phyloP scores from a whole-genome alignment of 1,140 invertebrate genomes.

The Drosophila sucinea region DNA sequence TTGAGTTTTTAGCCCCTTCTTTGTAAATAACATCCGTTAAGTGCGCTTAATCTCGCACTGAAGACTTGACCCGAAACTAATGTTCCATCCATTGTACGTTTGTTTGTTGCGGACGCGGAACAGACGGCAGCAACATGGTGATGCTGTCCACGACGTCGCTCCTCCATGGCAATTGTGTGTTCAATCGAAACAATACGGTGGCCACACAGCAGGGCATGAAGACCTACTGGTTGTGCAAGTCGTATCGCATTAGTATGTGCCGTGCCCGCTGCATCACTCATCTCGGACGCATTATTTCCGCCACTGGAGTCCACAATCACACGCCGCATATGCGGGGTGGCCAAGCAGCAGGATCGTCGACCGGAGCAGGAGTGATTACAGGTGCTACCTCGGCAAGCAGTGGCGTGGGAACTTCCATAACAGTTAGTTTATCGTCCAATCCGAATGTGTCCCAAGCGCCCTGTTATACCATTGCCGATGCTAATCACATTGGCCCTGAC shows the following conservation, averaged over 20 bases:
- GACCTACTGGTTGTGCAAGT: conserved; percentile 83
- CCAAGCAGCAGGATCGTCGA: conserved; percentile 14
- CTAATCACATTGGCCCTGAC: conserved; percentile 46
- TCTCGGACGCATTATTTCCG: conserved; percentile 80
- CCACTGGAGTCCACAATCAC: conserved; percentile 82
- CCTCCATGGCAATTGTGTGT: conserved; percentile 82
- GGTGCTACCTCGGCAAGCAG: conserved; percentile 3
- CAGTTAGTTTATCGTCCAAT: conserved; percentile 41
- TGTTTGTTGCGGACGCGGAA: conserved; percentile 54
- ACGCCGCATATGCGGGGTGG: conserved; percentile 77
- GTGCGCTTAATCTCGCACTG: conserved; percentile 39
- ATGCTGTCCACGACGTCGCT: conserved; percentile 83
- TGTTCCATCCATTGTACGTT: conserved; percentile 74
- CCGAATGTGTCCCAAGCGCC: conserved; percentile 48
- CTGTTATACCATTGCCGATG: conserved; percentile 52
- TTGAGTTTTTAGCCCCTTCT: conserved; percentile 8
- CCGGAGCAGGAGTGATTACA: conserved; percentile 5
- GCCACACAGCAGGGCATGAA: conserved; percentile 83
- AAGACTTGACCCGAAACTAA: conserved; percentile 61
- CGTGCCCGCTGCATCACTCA: conserved; percentile 82
- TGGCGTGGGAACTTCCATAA: conserved; percentile 20
- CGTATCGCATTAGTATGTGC: conserved; percentile 83
- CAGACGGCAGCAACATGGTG: conserved; percentile 80
- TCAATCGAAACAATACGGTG: conserved; percentile 83
- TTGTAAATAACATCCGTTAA: conserved; percentile 69